Conservation (phyloP, 2,797 vertebrate species). For the Enteromius afrohamiltoni region DNA sequence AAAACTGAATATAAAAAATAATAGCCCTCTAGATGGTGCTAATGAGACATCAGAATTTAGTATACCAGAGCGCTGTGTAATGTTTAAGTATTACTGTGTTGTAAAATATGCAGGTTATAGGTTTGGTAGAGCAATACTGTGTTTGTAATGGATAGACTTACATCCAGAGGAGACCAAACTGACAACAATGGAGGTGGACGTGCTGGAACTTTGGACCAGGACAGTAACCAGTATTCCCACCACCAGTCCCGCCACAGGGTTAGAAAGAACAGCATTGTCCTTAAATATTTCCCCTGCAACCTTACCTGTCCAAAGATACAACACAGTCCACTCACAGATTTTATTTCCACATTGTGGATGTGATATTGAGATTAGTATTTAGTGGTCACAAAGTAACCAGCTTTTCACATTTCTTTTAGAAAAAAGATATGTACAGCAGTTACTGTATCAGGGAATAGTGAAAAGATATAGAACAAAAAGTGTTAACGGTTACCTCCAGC, state of each 20-base stretch:
- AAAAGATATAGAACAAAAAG: not conserved
- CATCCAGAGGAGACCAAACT: slow-evolving; percentile 97
- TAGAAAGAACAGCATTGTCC: slow-evolving; percentile 88
- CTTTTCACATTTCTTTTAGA: not conserved
- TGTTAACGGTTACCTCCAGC: slow-evolving; percentile 77
- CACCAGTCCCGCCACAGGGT: slow-evolving; percentile 92
- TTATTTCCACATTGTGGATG: not conserved
- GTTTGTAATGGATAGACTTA: slow-evolving; percentile 73
- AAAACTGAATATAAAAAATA: no score
- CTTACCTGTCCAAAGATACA: slow-evolving; percentile 80
- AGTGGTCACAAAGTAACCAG: slow-evolving; percentile 4
- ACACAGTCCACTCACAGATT: not conserved
- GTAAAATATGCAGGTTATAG: not conserved
- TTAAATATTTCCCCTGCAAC: slow-evolving; percentile 94
- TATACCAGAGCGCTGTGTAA: not conserved
- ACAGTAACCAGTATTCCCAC: slow-evolving; percentile 96
- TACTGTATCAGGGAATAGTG: slow-evolving; percentile 5
- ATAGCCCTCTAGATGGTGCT: no score
- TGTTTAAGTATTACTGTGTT: not conserved
- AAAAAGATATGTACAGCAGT: not conserved
- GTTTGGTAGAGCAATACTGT: not conserved
- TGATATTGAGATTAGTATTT: slow-evolving; percentile 4
- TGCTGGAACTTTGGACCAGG: slow-evolving; percentile 96
- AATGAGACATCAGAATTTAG: not conserved
- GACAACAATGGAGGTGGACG: slow-evolving; percentile 95